A percentile compares a stretch with the other conserved stretches of the same genome.
phyloP scores from a whole-genome alignment of 1,140 invertebrate species.

The Heliothis subflexa region DNA sequence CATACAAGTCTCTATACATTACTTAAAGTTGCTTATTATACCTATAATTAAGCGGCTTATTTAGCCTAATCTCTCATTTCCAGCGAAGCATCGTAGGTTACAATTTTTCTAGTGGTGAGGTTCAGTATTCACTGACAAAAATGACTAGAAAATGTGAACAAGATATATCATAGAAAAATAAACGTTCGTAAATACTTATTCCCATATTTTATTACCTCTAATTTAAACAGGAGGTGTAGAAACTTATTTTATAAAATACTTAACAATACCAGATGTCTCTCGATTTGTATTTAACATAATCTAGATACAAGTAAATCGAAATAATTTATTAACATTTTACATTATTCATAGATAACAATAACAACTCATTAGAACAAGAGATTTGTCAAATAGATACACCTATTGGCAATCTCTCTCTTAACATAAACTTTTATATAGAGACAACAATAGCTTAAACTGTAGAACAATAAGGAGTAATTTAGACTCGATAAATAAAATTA shows the following conservation, averaged over 20 bases:
- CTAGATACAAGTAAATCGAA: background rate
- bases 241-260: conserved; percentile 13
- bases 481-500: conserved; percentile 33
- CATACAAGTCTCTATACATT: conserved; percentile 29
- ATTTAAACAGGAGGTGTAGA: conserved; percentile 13
- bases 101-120: background rate
- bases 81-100: conserved; percentile 39
- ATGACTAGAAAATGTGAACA: conserved; percentile 45
- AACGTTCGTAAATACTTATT: conserved; percentile 26
- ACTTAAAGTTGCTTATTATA: conserved; percentile 46
- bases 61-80: conserved; percentile 53
- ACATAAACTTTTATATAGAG: background rate
- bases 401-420: background rate
- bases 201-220: conserved; percentile 8
- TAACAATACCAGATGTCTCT: background rate
- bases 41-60: conserved; percentile 50
- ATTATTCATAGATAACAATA: conserved; percentile 14
- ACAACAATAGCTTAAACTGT: conserved; percentile 26
- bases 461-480: conserved; percentile 2
- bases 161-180: conserved; percentile 43
- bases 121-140: conserved; percentile 14
- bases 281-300: background rate
- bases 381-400: too few species aligned
- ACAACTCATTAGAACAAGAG: background rate
- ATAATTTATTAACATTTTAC: conserved; percentile 3